These are phyloP conservation scores for Syrmaticus mikado DNA, from an alignment of 2,113 vertebrate genomes.

Conservation along the genomic window DNA sequence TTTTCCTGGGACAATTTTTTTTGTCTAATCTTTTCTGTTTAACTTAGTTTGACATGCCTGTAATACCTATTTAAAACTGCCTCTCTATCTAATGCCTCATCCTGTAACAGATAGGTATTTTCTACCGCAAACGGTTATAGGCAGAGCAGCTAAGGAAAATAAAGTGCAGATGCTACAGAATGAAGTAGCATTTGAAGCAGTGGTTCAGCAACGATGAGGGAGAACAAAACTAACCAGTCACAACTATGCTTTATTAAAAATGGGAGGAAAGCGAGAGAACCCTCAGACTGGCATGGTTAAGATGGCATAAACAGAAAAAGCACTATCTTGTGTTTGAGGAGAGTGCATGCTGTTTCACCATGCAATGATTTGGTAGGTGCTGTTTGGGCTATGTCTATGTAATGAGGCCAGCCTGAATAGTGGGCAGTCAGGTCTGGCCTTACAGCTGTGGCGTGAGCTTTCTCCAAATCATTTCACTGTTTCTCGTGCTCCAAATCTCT, in stretches of 20 bases:
- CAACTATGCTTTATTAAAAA: background rate
- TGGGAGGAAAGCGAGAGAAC: background rate
- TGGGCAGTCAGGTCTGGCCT: background rate
- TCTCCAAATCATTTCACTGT: background rate
- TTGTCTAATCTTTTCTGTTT: conserved; percentile 61
- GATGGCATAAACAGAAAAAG: background rate
- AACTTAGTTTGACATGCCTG: conserved; percentile 67
- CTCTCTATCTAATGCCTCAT: conserved; percentile 63
- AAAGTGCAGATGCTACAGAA: conserved; percentile 40
- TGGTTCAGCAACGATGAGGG: background rate
- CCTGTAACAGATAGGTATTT: conserved; percentile 61
- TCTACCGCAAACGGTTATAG: conserved; percentile 13
- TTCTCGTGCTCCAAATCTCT: background rate
- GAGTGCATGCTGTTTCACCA: background rate
- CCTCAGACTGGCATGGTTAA: background rate
- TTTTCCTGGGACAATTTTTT: conserved; percentile 45
- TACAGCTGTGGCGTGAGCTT: background rate
- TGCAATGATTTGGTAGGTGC: background rate
- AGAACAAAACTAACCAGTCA: background rate
- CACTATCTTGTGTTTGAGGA: background rate
- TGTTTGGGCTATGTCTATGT: background rate
- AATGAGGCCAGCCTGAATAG: background rate
- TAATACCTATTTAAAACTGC: conserved; percentile 71
- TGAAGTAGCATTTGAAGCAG: conserved; percentile 11
- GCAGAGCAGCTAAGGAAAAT: conserved; percentile 47